Evolutionary conservation across 2,888 invertebrate species (phyloP).

Genomic region (Amphipyra berbera): DNA sequence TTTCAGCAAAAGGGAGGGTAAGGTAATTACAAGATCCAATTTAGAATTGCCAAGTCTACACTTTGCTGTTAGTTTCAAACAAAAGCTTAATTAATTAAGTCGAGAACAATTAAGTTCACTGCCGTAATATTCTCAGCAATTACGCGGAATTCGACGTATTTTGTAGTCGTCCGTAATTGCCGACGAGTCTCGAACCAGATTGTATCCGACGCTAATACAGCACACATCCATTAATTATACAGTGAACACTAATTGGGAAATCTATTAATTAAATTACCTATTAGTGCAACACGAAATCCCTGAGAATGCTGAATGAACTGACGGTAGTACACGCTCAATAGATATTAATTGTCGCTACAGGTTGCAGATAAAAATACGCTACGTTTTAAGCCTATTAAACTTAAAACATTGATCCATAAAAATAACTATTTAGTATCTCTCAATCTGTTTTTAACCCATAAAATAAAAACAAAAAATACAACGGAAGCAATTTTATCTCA

Average conservation of each 20-base stretch:
- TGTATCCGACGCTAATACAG: constrained; percentile 85
- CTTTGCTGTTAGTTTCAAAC: constrained; percentile 90
- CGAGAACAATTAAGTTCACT: constrained; percentile 90
- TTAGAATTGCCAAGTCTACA: constrained; percentile 90
- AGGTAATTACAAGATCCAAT: constrained; percentile 90
- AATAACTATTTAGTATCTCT: neutral
- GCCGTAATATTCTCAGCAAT: constrained; percentile 89
- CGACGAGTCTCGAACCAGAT: constrained; percentile 85
- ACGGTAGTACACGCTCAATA: constrained; percentile 32
- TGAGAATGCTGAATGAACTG: constrained; percentile 59
- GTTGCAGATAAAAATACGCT: constrained; percentile 10
- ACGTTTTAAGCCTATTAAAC: neutral
- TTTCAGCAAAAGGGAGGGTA: constrained; percentile 87
- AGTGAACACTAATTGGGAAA: constrained; percentile 86
- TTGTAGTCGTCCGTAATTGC: constrained; percentile 87
- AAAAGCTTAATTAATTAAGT: constrained; percentile 90
- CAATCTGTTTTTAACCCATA: too few relatives aligned
- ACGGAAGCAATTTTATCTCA: constrained; percentile 11
- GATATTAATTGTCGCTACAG: constrained; percentile 26
- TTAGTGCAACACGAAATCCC: constrained; percentile 69
- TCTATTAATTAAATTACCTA: constrained; percentile 84
- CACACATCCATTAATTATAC: constrained; percentile 85
- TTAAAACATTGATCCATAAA: neutral
- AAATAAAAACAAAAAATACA: constrained; percentile 1
- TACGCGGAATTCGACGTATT: constrained; percentile 88